phyloP scores from a whole-genome alignment of 2,888 invertebrate species.

The Drosophila prostipennis region DNA sequence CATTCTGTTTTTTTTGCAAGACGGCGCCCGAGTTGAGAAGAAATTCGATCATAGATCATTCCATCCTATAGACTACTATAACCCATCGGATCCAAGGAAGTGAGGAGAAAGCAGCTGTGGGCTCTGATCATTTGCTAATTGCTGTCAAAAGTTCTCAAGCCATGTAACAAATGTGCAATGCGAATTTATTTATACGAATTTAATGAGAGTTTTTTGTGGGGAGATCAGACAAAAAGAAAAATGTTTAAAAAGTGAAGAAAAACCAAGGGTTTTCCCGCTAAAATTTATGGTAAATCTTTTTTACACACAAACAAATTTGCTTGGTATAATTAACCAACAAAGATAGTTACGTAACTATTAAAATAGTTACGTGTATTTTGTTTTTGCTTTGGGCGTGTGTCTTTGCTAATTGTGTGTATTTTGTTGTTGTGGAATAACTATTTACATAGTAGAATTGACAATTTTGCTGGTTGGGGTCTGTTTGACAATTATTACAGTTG shows the following conservation, averaged over 20 bases:
- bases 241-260: not conserved
- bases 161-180: constrained; percentile 25
- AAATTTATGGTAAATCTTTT: not conserved
- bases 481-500: too few species aligned
- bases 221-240: not conserved
- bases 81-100: not conserved
- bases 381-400: too few species aligned
- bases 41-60: constrained; percentile 46
- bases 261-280: not conserved
- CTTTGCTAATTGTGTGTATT: too few species aligned
- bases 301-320: too few species aligned
- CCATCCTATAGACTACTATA: not conserved
- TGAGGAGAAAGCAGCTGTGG: constrained; percentile 33
- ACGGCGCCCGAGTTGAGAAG: constrained; percentile 27
- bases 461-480: too few species aligned
- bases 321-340: too few species aligned
- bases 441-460: too few species aligned
- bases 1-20: constrained; percentile 1
- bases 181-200: constrained; percentile 32
- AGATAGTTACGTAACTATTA: too few species aligned
- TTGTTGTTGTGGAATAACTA: too few species aligned
- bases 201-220: constrained; percentile 23
- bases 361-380: too few species aligned
- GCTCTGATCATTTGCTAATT: constrained; percentile 41
- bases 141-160: constrained; percentile 39